These are phyloP conservation scores for Protophormia terraenovae DNA, from an alignment of 2,888 invertebrate genomes.

Conservation along the genomic window DNA sequence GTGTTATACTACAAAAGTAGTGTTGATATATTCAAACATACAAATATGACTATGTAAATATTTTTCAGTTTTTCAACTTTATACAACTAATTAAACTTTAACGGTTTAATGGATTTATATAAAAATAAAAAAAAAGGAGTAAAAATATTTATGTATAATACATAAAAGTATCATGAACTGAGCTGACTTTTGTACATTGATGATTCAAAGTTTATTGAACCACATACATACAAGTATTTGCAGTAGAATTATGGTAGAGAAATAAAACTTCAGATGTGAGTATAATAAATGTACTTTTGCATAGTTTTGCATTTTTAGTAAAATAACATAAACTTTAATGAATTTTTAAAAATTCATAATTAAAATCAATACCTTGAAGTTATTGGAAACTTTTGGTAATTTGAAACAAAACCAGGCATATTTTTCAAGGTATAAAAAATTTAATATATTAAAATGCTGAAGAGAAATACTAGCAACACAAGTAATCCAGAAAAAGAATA, in stretches of 20 bases:
- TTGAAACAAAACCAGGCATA: neutral
- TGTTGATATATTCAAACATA: too few relatives aligned
- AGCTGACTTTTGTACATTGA: neutral
- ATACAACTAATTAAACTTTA: slow-evolving; percentile 57
- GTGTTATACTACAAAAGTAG: too few relatives aligned
- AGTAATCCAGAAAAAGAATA: too few relatives aligned
- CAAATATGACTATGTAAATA: neutral
- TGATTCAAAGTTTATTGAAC: slow-evolving; percentile 32
- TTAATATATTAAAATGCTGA: neutral
- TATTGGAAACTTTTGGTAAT: neutral
- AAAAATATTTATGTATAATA: neutral
- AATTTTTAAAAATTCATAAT: neutral
- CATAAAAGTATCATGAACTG: neutral
- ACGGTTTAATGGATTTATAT: slow-evolving; percentile 24
- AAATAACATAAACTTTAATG: neutral
- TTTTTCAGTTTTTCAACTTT: neutral
- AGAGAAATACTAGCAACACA: neutral
- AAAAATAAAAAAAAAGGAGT: neutral
- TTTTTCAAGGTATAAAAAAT: neutral
- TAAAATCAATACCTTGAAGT: neutral
- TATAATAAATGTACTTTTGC: neutral
- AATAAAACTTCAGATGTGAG: neutral
- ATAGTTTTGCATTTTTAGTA: neutral
- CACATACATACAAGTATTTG: neutral
- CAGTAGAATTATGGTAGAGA: neutral